phyloP scores from a whole-genome alignment of 2,113 vertebrate genomes.

The Eira barbara region DNA sequence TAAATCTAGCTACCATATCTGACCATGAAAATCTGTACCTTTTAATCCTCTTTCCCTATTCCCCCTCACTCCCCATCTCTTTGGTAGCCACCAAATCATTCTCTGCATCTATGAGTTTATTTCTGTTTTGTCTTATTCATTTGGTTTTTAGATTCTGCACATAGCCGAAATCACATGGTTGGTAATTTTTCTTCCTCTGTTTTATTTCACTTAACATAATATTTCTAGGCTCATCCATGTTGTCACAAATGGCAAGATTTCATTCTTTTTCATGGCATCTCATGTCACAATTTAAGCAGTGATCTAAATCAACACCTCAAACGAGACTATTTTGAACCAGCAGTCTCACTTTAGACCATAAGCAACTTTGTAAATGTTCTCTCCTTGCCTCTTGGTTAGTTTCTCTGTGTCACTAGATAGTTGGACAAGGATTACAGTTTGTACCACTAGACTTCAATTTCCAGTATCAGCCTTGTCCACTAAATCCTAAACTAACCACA shows the following conservation, averaged over 20 bases:
- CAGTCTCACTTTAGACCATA: not conserved
- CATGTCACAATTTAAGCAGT: not conserved
- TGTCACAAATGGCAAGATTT: not conserved
- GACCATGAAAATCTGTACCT: not conserved
- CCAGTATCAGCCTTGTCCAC: not conserved
- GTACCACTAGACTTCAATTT: not conserved
- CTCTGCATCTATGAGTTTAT: not conserved
- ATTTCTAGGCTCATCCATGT: not conserved
- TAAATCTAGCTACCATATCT: not conserved
- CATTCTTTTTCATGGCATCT: not conserved
- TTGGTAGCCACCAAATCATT: not conserved
- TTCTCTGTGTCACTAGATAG: not conserved
- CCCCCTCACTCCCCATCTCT: not conserved
- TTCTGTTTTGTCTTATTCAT: not conserved
- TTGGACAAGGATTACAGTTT: not conserved
- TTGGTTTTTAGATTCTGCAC: not conserved
- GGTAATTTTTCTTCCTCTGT: not conserved
- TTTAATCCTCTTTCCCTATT: not conserved
- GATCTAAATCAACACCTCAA: not conserved
- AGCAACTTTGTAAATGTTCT: not conserved
- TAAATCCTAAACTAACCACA: conserved; percentile 24
- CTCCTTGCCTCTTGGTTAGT: not conserved
- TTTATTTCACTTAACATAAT: not conserved
- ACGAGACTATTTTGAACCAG: not conserved
- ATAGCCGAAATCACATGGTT: not conserved